Conservation (phyloP, 2,797 vertebrate species). For the Poeciliopsis gracilis region DNA sequence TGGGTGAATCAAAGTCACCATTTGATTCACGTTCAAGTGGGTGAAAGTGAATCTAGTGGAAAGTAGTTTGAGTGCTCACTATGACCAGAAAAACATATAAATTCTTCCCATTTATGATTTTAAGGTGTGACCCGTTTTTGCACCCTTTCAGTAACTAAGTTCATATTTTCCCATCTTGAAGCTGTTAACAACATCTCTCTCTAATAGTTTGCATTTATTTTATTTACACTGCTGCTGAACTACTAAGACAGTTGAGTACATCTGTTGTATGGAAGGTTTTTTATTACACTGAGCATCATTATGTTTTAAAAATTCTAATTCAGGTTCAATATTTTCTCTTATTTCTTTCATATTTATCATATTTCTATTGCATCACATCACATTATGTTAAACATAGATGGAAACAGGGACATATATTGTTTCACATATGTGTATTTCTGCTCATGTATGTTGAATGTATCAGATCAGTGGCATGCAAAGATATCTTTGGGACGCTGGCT, state of each 20-base stretch:
- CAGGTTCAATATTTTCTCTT: neutral
- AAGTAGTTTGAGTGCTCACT: neutral
- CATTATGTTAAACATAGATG: neutral
- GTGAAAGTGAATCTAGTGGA: neutral
- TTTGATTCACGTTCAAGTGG: neutral
- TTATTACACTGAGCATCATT: neutral
- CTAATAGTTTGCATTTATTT: neutral
- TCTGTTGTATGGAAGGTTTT: neutral
- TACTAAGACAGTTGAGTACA: neutral
- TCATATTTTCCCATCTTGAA: neutral
- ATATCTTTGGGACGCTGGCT: neutral
- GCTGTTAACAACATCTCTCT: neutral
- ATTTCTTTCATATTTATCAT: neutral
- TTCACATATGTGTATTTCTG: neutral
- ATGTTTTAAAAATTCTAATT: neutral
- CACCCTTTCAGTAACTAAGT: neutral
- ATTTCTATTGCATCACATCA: neutral
- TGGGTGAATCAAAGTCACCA: no score
- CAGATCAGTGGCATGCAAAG: neutral
- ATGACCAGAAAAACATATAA: neutral
- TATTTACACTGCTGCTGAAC: neutral
- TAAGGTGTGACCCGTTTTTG: neutral
- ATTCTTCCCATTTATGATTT: neutral
- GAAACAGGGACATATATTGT: neutral
- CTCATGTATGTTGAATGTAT: neutral